A percentile compares a stretch with the other conserved stretches of the same genome.
Conservation (phyloP, 2,113 vertebrate genomes). For the crab-eating macaque (Macaca fascicularis) region DNA sequence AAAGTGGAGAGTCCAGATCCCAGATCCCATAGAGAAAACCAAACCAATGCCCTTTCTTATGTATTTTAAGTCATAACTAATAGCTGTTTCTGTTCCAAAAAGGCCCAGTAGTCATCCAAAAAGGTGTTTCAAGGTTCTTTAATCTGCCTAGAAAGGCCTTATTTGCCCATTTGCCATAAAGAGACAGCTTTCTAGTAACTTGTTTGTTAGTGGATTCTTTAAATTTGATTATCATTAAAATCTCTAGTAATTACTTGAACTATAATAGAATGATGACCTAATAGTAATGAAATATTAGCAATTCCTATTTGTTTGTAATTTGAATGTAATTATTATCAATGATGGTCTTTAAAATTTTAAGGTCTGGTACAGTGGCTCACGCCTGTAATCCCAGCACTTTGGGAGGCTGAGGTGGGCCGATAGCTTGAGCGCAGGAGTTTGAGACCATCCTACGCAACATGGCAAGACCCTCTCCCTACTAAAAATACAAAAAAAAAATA, state of each 20-base stretch:
- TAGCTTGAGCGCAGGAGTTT: too few species aligned
- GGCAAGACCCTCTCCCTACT: too few species aligned
- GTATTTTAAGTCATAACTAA: slow-evolving; percentile 27
- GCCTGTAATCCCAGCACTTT: too few species aligned
- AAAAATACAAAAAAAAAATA: too few species aligned
- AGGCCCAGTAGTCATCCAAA: neutral
- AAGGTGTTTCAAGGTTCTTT: neutral
- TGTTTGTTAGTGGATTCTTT: slow-evolving; percentile 21
- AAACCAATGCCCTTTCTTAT: neutral
- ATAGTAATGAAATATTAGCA: neutral
- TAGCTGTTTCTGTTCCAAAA: slow-evolving; percentile 16
- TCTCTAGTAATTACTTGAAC: slow-evolving; percentile 30
- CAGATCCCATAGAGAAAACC: neutral
- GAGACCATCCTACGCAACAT: too few species aligned
- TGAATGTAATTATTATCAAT: neutral
- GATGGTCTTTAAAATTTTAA: neutral
- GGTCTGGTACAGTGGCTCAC: too few species aligned
- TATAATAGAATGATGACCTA: slow-evolving; percentile 12
- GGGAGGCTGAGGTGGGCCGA: too few species aligned
- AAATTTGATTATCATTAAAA: slow-evolving; percentile 27
- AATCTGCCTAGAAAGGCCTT: neutral
- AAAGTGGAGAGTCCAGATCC: neutral
- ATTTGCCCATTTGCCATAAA: neutral
- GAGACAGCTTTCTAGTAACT: neutral
- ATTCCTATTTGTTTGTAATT: slow-evolving; percentile 32